Evolutionary conservation across 2,797 vertebrate species (phyloP).

Genomic region (Sciurus carolinensis): DNA sequence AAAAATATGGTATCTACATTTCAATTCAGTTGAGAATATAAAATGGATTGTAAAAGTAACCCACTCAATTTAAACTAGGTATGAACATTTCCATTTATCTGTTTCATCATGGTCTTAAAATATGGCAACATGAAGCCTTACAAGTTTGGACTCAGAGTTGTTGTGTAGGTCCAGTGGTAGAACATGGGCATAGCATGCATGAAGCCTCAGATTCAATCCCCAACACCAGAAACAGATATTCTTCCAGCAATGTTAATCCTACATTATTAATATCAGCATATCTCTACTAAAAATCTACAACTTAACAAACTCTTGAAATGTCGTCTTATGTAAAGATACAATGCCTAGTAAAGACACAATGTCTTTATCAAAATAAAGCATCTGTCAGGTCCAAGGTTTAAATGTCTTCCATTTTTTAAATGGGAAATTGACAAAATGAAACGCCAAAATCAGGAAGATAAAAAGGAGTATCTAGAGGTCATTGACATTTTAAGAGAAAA

Average conservation of each 20-base stretch:
- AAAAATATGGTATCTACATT: not conserved
- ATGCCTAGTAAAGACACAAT: not conserved
- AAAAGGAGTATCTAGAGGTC: too few relatives aligned
- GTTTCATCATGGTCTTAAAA: not conserved
- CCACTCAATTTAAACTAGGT: not conserved
- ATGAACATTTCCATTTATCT: not conserved
- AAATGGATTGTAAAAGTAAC: not conserved
- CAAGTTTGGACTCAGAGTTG: not conserved
- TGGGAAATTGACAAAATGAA: too few relatives aligned
- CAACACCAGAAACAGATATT: not conserved
- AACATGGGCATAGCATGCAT: too few relatives aligned
- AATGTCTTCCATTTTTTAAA: not conserved
- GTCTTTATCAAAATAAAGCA: slow-evolving; percentile 45
- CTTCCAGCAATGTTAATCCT: not conserved
- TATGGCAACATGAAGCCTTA: not conserved
- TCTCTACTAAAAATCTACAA: slow-evolving; percentile 1
- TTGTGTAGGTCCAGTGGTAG: not conserved
- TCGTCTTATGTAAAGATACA: not conserved
- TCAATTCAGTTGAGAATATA: not conserved
- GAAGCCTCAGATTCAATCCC: not conserved
- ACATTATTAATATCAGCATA: not conserved
- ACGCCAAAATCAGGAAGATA: too few relatives aligned
- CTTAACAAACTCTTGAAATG: slow-evolving; percentile 16
- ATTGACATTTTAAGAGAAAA: too few relatives aligned
- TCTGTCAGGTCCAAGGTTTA: not conserved